These are phyloP conservation scores for Heliangelus exortis DNA, from an alignment of 2,797 vertebrate species.

Conservation along the genomic window DNA sequence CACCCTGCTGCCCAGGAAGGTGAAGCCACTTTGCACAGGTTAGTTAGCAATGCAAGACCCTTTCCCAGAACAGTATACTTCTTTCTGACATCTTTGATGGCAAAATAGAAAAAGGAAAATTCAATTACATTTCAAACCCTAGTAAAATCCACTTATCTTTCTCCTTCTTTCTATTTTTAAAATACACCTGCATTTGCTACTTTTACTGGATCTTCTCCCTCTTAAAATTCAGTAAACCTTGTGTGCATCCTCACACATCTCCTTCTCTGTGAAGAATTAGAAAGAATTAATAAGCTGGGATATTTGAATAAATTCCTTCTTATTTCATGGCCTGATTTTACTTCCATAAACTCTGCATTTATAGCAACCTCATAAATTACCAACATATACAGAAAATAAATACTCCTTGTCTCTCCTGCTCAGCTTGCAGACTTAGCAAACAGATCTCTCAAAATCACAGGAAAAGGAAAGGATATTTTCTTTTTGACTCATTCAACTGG, in stretches of 20 bases:
- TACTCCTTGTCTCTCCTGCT: conserved; percentile 36
- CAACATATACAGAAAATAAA: conserved; percentile 56
- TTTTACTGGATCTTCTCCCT: conserved; percentile 7
- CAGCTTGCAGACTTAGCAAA: conserved; percentile 60
- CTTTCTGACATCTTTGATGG: conserved; percentile 51
- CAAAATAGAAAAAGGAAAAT: conserved; percentile 49
- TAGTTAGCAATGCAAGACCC: conserved; percentile 52
- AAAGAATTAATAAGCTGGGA: conserved; percentile 57
- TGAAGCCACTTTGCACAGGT: conserved; percentile 6
- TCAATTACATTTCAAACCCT: conserved; percentile 56
- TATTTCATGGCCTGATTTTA: conserved; percentile 58
- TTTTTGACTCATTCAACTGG: conserved; percentile 55
- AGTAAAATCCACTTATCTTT: conserved; percentile 60
- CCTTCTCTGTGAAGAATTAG: conserved; percentile 61
- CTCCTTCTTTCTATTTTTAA: conserved; percentile 45
- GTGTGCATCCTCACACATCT: conserved; percentile 33
- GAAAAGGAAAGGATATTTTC: conserved; percentile 53
- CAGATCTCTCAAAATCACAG: conserved; percentile 61
- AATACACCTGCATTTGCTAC: conserved; percentile 17
- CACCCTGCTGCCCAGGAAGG: conserved; percentile 18
- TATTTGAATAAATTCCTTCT: conserved; percentile 65
- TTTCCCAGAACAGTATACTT: conserved; percentile 39
- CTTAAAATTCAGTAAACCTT: conserved; percentile 45
- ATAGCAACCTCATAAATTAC: conserved; percentile 57
- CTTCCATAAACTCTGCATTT: conserved; percentile 61